Percentiles rank a stretch among this genome's conserved stretches.
phyloP scores from a whole-genome alignment of 1,140 invertebrate genomes.

The Pomacea maculata region DNA sequence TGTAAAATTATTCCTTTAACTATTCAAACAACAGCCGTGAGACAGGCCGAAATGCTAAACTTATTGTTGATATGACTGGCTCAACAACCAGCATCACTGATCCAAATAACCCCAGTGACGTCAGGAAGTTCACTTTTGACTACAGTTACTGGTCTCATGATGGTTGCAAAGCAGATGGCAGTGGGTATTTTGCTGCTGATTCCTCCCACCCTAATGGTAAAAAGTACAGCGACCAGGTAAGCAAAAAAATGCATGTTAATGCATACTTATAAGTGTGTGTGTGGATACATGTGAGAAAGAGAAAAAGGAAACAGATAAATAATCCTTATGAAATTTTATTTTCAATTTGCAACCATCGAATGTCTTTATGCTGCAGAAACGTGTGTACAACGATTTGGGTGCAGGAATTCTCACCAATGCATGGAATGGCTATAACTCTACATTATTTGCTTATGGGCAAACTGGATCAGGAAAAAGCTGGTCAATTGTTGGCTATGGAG shows the following conservation, averaged over 20 bases:
- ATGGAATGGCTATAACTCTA: constrained; percentile 73
- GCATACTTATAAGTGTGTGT: neutral
- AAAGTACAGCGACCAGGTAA: constrained; percentile 70
- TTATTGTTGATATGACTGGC: constrained; percentile 71
- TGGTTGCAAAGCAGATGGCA: constrained; percentile 68
- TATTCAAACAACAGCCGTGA: constrained; percentile 69
- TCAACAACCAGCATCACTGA: constrained; percentile 68
- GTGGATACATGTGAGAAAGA: neutral
- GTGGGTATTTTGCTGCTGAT: constrained; percentile 68
- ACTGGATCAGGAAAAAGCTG: constrained; percentile 74
- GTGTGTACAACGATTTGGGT: constrained; percentile 71
- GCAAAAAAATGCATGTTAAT: neutral
- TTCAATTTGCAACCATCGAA: neutral
- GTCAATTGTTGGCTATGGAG: constrained; percentile 78
- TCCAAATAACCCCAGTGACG: constrained; percentile 63
- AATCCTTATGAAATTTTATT: neutral
- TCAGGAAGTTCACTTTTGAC: constrained; percentile 72
- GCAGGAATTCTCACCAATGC: constrained; percentile 71
- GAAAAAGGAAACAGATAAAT: neutral
- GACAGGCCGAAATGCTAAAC: constrained; percentile 67
- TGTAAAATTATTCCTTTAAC: constrained; percentile 45
- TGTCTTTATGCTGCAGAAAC: constrained; percentile 62
- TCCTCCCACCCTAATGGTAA: constrained; percentile 63
- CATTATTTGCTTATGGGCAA: constrained; percentile 74
- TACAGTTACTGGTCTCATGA: constrained; percentile 75